Percentiles rank a stretch among this genome's conserved stretches.
Conservation (phyloP, 2,888 invertebrate genomes). For the Erynnis tages region DNA sequence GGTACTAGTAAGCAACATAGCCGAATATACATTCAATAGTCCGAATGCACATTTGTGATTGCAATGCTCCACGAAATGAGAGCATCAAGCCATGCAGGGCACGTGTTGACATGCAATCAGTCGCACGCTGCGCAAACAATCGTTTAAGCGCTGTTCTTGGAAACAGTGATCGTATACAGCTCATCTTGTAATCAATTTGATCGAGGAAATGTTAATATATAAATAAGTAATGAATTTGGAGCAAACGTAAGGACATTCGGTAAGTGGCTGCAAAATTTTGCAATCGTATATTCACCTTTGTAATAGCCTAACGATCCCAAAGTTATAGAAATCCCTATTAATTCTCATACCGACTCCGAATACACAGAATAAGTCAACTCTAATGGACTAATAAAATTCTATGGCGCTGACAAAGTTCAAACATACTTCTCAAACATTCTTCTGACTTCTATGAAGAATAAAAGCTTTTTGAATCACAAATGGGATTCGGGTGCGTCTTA, state of each 20-base stretch:
- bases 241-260: too few species aligned
- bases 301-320: too few species aligned
- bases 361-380: not conserved
- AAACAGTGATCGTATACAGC: too few species aligned
- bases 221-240: too few species aligned
- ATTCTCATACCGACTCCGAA: not conserved
- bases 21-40: too few species aligned
- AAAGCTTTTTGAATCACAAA: slow-evolving; percentile 1
- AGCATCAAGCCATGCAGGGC: not conserved
- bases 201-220: too few species aligned
- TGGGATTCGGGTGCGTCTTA: not conserved
- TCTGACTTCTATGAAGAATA: slow-evolving; percentile 12
- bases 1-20: too few species aligned
- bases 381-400: slow-evolving; percentile 1
- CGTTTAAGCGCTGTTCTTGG: slow-evolving; percentile 6
- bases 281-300: too few species aligned
- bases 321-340: too few species aligned
- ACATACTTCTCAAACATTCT: slow-evolving; percentile 8
- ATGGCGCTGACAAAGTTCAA: slow-evolving; percentile 11
- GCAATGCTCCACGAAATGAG: too few species aligned
- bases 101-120: slow-evolving; percentile 9
- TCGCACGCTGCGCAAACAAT: slow-evolving; percentile 1
- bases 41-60: too few species aligned
- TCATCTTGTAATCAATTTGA: slow-evolving; percentile 1
- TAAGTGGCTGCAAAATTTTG: too few species aligned